Evolutionary conservation across 2,113 vertebrate genomes (phyloP), one percentile per base, ranked within the genome.

Genomic region (Platichthys stellatus): DNA sequence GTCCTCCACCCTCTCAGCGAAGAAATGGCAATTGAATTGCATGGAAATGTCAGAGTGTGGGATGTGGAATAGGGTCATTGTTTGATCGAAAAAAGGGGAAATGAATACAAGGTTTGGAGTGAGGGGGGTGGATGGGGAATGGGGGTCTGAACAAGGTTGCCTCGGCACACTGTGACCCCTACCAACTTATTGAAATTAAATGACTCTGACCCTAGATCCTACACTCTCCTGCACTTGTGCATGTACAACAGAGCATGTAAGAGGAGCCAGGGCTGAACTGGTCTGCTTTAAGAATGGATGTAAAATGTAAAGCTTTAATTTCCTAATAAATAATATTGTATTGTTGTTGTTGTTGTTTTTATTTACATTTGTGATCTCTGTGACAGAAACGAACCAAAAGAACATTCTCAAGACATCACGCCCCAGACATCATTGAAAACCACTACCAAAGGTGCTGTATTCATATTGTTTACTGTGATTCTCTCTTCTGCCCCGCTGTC

Each of bases 361-460:
- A 59, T 63, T 62, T 45, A 67, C 18, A 38, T 81, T 1, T 26
- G 4, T 43, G 0, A 74, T 79, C 1, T 80, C 68, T 91, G 61
- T 92, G 90, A 85, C 90, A 99, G 97, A 99, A 99, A 94, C 93
- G 97, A 82, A 97, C 95, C 88, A 99, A 98, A 93, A 97, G 94
- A 90, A 97, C 95, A 62, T 92, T 97, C 87, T 94, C 88, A 70
- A 96, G 95, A 74, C 97, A 97, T 92, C 97, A 97, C 70, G 91
- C 94, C 72, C 89, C 93, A 31, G 97, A 97, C 81, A 94, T 94
- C 43, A 92, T 95, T 45, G 95, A 97, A 93, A 92, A 76, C 91
- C 95, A 98, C 87, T 99, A 97, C 88, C 94, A 95, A 90, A 97
- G 96, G 97, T 99, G 11, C 26, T 69, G 24, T 60, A n/a, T 63